Evolutionary conservation across 2,797 vertebrate species (phyloP).

Genomic region (Anisognathus igniventris): DNA sequence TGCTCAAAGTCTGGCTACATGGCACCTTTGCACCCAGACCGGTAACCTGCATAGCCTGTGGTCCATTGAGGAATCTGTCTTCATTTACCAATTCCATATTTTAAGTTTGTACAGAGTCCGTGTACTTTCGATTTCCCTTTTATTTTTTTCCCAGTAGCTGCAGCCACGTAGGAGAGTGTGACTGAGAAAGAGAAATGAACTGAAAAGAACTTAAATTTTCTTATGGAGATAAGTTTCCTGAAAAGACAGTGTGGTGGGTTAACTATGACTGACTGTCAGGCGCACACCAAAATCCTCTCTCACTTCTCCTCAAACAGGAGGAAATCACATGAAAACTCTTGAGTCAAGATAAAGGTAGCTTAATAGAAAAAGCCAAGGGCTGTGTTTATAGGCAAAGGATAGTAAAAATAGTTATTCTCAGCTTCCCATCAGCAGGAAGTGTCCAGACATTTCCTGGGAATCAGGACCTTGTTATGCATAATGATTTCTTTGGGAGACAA

Average conservation of each 20-base stretch:
- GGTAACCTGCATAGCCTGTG: neutral
- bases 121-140: neutral
- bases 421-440: neutral
- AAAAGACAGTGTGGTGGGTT: neutral
- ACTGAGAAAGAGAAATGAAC: neutral
- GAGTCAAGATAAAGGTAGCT: neutral
- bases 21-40: neutral
- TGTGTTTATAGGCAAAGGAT: neutral
- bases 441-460: neutral
- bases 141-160: neutral
- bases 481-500: neutral
- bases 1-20: neutral
- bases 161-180: neutral
- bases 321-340: neutral
- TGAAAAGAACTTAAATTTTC: neutral
- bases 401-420: neutral
- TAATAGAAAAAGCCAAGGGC: neutral
- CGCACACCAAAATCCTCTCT: neutral
- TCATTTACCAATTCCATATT: neutral
- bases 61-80: neutral
- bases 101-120: neutral
- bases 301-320: neutral
- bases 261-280: neutral
- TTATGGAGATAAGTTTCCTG: neutral
- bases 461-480: rapidly evolving